Base-by-base conservation (phyloP, 2,113 vertebrate species). In the Bolborhynchus lineola region DNA sequence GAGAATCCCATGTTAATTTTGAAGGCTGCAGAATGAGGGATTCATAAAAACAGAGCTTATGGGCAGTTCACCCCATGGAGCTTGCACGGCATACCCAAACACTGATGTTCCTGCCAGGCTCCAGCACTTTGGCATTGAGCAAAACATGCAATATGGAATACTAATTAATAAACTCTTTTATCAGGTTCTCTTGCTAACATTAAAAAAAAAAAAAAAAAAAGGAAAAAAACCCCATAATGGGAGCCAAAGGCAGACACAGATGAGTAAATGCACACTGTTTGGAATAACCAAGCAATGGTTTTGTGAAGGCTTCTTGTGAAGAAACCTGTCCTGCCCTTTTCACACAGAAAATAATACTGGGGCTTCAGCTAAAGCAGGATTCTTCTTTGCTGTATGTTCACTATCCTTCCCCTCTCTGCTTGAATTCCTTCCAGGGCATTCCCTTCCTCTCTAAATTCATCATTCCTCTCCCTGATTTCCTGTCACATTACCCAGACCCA, bases 31-130 rank as follows among this genome's bases (percentile, higher is more conserved):
- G 62, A 79, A 49, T 23, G n/a, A 76, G 41, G 25, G 31, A 17
- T 59, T 15, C 0, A 16, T 26, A 18, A 21, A 64, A 75, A 31
- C 16, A 67, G 46, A 53, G 26, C 3, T 71, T 17, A 5, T 0
- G 64, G 35, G 33, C 46, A 47, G n/a, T 7, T 44, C 5, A 12
- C 2, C 25, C 31, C 16, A 2, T 2, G 16, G 76, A 13, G 26
- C 44, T 28, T 15, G 29, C 13, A 13, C 14, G 23, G 20, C 31
- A 25, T 28, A 50, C 6, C 33, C 64, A 65, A 44, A 21, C 29
- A 41, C 55, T 16, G 35, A 50, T 33, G 42, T 47, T 82, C 28
- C 50, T 78, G 49, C 90, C 50, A 79, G 70, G 9, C 19, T 46
- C 37, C 20, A 39, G 11, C 29, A 19, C 37, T 93, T 71, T 6